Evolutionary conservation across 2,113 vertebrate genomes (phyloP), one percentile per base, ranked within the genome.

Genomic region (Oceanodroma tethys): DNA sequence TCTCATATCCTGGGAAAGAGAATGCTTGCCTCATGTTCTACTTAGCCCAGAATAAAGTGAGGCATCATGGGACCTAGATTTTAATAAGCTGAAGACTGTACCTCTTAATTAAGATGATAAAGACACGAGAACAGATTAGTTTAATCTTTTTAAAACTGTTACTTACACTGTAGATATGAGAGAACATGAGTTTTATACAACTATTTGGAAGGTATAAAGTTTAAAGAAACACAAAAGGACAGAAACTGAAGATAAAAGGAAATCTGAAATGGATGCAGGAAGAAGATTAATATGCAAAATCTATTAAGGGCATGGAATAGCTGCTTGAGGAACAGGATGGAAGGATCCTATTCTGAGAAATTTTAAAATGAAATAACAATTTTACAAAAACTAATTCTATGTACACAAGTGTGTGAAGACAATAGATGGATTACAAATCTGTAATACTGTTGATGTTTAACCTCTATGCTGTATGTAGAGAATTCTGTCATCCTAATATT

Each of bases 171-270:
- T 55, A 92, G 50, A 58, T 73, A 62, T 23, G 63, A 68, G 36
- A 53, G 34, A 65, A 66, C 13, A 25, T 83, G 50, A 78, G 7
- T 74, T 86, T 90, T 58, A 10, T 62, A 25, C 8, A 62, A 40
- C 11, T 53, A 3, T 65, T 80, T 90, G 42, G 17, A 76, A 73
- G 22, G 30, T 42, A 42, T 62, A 81, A 71, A 66, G 3, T 13
- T 76, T 83, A 53, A 80, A 60, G 60, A 30, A 58, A 13, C 14
- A 36, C 36, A 76, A 68, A 92, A n/a, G 29, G 17, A 83, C 7
- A 62, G 67, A 92, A 83, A 80, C 27, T 26, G 15, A 90, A 88
- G 22, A 85, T 73, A 71, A 84, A 84, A 89, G 16, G 38, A 79
- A 91, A 71, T 85, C 32, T 78, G 59, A 75, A 73, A 60, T 68